Base-by-base conservation (phyloP, 2,888 invertebrate species). In the Ormyrus nitidulus region DNA sequence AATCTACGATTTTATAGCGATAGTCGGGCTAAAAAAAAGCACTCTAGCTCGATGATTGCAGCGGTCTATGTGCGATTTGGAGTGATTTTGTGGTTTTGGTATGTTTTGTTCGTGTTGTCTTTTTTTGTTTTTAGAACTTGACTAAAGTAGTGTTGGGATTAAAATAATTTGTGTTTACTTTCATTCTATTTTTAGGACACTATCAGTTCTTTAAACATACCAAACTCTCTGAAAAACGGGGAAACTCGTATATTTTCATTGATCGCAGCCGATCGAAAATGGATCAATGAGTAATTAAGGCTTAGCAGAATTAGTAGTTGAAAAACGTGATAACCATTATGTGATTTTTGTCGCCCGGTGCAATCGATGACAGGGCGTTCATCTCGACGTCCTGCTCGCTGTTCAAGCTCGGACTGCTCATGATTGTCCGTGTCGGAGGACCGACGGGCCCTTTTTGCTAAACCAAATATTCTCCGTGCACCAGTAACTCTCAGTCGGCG, bases 321-420 rank as follows among this genome's bases (percentile, higher is more conserved):
- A 64, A 76, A 76, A 76, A 54, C 7, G 56, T 80, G 72, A 70
- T 68, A 81, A 86, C 87, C 87, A 79, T 86, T 82, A 85, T 83
- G 65, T 82, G 85, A 80, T 84, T 83, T 58, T 81, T 86, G 75
- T 86, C 85, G 65, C 73, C 56, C 19, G 78, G 51, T 66, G 72
- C 10, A 66, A 81, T 79, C 13, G 84, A 71, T 49, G 88, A 86
- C 58, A 88, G 78, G 19, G 88, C 86, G 76, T 86, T 87, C 87
- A 88, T 87, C 83, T 88, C 88, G 76, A 88, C 86, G 49, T 88
- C 88, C 80, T 85, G 86, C 8, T 82, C 84, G 70, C 87, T 88
- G 59, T 86, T 78, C 5, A 68, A 56, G 34, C 72, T 78, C 6
- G 72, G 34, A 59, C 56, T 73, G 56, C 70, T 73, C 66, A 72